Conservation (phyloP, 2,797 vertebrate genomes). For the Hemibagrus guttatus region DNA sequence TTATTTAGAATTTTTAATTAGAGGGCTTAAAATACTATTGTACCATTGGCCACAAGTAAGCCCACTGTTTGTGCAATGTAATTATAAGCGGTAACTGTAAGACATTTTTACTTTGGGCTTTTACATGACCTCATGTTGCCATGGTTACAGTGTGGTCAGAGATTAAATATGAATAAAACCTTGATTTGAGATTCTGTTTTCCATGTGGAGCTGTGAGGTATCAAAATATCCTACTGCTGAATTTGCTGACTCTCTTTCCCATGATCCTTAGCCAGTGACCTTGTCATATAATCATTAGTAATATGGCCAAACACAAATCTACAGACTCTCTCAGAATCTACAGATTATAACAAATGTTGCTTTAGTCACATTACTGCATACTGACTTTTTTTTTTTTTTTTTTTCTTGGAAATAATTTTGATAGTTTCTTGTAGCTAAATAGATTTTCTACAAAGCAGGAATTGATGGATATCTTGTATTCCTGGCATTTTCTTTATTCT, state of each 20-base stretch:
- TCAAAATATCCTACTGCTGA: not conserved
- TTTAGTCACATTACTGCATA: not conserved
- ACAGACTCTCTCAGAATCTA: too few relatives aligned
- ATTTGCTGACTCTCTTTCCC: not conserved
- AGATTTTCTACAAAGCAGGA: not conserved
- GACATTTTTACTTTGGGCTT: not conserved
- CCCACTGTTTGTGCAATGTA: too few relatives aligned
- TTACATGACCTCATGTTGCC: not conserved
- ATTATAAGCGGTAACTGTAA: too few relatives aligned
- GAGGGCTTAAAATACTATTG: too few relatives aligned
- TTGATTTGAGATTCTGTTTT: not conserved
- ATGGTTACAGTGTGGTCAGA: not conserved
- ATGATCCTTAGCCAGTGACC: not conserved
- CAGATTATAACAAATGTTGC: not conserved
- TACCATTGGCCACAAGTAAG: too few relatives aligned
- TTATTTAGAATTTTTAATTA: too few relatives aligned
- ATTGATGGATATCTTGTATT: not conserved
- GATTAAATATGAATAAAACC: not conserved
- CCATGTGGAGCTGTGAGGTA: not conserved
- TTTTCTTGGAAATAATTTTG: not conserved
- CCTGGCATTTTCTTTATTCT: slow-evolving; percentile 29
- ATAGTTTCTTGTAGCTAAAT: not conserved
- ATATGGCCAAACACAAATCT: not conserved
- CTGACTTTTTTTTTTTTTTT: not conserved
- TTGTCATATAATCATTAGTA: slow-evolving; percentile 5